Evolutionary conservation across 2,888 invertebrate genomes (phyloP).

Genomic region (Luperina testacea): DNA sequence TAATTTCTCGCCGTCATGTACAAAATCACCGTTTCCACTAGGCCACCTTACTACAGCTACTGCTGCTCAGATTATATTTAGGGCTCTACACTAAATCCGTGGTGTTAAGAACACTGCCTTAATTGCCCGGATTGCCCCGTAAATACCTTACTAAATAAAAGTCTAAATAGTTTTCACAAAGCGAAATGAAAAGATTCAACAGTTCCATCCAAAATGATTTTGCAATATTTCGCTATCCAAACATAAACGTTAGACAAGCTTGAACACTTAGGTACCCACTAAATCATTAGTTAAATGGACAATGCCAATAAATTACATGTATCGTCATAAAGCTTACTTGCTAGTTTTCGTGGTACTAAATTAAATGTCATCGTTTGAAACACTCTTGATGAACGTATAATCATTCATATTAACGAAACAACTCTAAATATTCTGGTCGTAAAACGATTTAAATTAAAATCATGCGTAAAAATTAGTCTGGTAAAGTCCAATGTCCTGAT

Average conservation of each 20-base stretch:
- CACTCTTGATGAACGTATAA: conserved; percentile 14
- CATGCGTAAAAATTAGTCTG: conserved; percentile 1
- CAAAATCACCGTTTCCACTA: no score
- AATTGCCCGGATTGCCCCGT: background rate
- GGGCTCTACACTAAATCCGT: background rate
- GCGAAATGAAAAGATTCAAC: background rate
- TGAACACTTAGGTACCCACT: background rate
- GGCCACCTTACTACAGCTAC: no score
- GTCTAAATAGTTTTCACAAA: background rate
- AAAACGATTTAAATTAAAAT: conserved; percentile 38
- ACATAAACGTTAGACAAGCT: background rate
- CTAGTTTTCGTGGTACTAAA: conserved; percentile 35
- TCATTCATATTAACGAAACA: conserved; percentile 24
- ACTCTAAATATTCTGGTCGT: background rate
- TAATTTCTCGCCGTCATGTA: no score
- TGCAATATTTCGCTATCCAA: background rate
- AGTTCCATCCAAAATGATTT: background rate
- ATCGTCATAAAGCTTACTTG: conserved; percentile 10
- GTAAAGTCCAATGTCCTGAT: conserved; percentile 30
- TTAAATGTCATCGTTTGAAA: conserved; percentile 24
- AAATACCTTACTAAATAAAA: background rate
- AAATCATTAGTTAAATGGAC: conserved; percentile 25
- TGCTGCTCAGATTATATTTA: no score
- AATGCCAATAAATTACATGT: conserved; percentile 14
- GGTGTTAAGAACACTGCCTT: background rate